Percentiles rank a stretch among this genome's conserved stretches.
phyloP scores from a whole-genome alignment of 2,888 invertebrate species.

The Ormyrus pomaceus region DNA sequence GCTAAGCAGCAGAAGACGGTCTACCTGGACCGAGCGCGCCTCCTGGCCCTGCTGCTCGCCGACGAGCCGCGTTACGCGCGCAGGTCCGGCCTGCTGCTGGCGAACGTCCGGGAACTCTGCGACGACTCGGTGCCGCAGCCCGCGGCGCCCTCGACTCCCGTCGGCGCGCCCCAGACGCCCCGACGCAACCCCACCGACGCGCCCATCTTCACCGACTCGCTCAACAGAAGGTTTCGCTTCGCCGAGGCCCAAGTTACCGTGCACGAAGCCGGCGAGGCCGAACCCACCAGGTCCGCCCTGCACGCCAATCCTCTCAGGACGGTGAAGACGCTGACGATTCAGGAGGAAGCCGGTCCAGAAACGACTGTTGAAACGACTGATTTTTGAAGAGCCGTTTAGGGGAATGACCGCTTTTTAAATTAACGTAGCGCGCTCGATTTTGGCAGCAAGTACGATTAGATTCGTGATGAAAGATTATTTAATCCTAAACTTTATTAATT shows the following conservation, averaged over 20 bases:
- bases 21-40: conserved; percentile 84
- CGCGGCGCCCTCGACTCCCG: conserved; percentile 8
- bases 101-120: conserved; percentile 75
- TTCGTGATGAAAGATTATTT: no score
- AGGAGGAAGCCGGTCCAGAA: background rate
- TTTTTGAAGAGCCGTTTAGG: background rate
- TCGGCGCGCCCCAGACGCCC: conserved; percentile 63
- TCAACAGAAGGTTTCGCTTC: conserved; percentile 62
- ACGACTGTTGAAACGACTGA: background rate
- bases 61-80: conserved; percentile 79
- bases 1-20: conserved; percentile 80
- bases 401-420: no score
- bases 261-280: background rate
- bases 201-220: conserved; percentile 61
- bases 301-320: background rate
- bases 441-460: no score
- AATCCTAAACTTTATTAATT: no score
- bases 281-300: background rate
- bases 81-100: conserved; percentile 78
- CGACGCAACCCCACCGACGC: conserved; percentile 64
- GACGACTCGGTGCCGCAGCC: background rate
- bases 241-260: background rate
- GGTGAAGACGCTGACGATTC: background rate
- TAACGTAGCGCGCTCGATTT: no score
- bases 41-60: conserved; percentile 80